Evolutionary conservation across 2,797 vertebrate genomes (phyloP), one percentile per base, ranked within the genome.

Genomic region (Amblyopsis hoosieri): DNA sequence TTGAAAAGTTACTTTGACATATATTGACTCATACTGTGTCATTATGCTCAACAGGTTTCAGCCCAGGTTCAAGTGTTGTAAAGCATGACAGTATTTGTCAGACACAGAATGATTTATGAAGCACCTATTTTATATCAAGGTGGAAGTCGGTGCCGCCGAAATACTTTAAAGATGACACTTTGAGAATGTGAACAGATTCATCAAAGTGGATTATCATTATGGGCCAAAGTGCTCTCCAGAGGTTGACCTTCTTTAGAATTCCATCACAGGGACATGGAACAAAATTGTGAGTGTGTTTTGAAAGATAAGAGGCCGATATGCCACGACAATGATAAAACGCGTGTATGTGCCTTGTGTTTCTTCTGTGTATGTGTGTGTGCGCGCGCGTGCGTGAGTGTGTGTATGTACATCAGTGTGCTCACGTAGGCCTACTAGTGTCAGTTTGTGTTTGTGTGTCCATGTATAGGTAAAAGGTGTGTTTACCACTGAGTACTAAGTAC

Each of bases 121-220:
- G 70, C 62, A 67, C 79, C 74, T 76, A 66, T 75, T 79, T 75
- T 68, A 78, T 67, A 83, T 83, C 69, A 75, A 83, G 76, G 71
- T 77, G 69, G 61, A 81, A 64, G 72, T 63, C 13, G 19, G 49
- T 46, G 60, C 46, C 57, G 79, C 55, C 54, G 33, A 71, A 79
- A 53, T 55, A 69, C 71, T 81, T 77, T 68, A 60, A 79, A 73
- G 61, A 75, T 76, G 76, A 75, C 68, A 76, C 81, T 79, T 71
- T 73, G 66, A 73, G 76, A 80, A 81, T 79, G 76, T 73, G 79
- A 86, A 76, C 75, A 79, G 75, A 85, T 88, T 85, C 71, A 86
- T 87, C 84, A 88, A 79, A 80, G 78, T 85, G 74, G 83, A 82
- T 85, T 82, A 83, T 87, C 82, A 81, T 59, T 70, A 70, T 15